These are phyloP conservation scores for Dinoponera quadriceps DNA, from an alignment of 1,140 invertebrate genomes.

Conservation along the genomic window DNA sequence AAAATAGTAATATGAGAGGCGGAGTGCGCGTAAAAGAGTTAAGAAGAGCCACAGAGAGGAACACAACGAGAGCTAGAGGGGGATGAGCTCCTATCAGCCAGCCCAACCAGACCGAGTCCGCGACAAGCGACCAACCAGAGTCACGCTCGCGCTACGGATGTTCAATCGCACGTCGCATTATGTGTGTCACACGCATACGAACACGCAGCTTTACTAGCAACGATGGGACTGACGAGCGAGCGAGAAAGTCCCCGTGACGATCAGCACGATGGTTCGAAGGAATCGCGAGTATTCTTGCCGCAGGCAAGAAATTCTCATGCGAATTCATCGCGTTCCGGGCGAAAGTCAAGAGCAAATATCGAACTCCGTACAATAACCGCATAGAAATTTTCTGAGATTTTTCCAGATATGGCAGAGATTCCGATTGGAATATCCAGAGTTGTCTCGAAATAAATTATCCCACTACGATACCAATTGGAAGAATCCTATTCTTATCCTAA, in stretches of 20 bases:
- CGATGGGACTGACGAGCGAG: slow-evolving; percentile 68
- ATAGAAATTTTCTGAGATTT: no score
- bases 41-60: slow-evolving; percentile 11
- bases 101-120: slow-evolving; percentile 62
- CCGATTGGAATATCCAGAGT: no score
- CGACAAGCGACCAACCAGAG: slow-evolving; percentile 65
- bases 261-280: slow-evolving; percentile 68
- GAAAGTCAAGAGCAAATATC: no score
- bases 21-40: not conserved
- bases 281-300: not conserved
- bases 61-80: slow-evolving; percentile 38
- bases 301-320: no score
- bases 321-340: no score
- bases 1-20: not conserved
- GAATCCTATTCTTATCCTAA: no score
- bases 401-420: no score
- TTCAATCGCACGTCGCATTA: slow-evolving; percentile 32
- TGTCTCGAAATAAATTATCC: no score
- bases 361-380: no score
- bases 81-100: slow-evolving; percentile 76
- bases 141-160: slow-evolving; percentile 55
- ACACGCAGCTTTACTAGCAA: slow-evolving; percentile 46
- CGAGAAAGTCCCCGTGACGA: slow-evolving; percentile 67
- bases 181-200: slow-evolving; percentile 30
- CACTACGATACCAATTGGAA: no score